Evolutionary conservation across 2,888 invertebrate genomes (phyloP).

Genomic region (Ichneumoninae sp.): DNA sequence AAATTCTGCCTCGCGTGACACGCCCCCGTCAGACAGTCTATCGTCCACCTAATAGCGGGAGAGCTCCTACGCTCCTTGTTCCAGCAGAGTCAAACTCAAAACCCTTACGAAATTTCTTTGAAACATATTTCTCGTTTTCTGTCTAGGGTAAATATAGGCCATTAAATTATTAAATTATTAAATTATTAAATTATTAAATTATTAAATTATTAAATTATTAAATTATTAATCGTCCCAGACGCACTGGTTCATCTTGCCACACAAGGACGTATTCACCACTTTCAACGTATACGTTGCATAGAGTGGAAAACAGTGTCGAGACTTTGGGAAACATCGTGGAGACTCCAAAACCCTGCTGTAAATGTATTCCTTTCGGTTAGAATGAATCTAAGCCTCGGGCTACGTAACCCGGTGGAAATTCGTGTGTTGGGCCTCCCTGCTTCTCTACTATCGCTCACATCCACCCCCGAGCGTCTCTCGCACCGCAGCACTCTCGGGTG

Average conservation of each 20-base stretch:
- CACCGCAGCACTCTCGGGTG: slow-evolving; percentile 41
- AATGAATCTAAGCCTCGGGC: slow-evolving; percentile 33
- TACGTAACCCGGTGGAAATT: slow-evolving; percentile 30
- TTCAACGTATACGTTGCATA: background rate
- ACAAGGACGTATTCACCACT: background rate
- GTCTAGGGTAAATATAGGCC: background rate
- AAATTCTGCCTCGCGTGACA: slow-evolving; percentile 57
- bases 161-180: no score
- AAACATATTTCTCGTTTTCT: background rate
- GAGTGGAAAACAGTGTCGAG: slow-evolving; percentile 15
- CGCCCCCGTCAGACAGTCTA: slow-evolving; percentile 58
- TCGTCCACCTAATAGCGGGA: slow-evolving; percentile 52
- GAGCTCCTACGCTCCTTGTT: slow-evolving; percentile 6
- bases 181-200: background rate
- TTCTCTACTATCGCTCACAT: slow-evolving; percentile 13
- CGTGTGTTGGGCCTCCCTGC: background rate
- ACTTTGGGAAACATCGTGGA: slow-evolving; percentile 15
- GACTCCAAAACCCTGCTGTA: slow-evolving; percentile 5
- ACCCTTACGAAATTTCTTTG: background rate
- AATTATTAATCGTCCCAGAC: background rate
- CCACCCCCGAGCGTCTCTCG: slow-evolving; percentile 56
- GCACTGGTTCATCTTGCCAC: background rate
- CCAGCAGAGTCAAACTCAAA: background rate
- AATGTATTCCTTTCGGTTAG: slow-evolving; percentile 31
- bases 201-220: background rate